Evolutionary conservation across 2,888 invertebrate species (phyloP).

Genomic region (Margaritifera margaritifera): DNA sequence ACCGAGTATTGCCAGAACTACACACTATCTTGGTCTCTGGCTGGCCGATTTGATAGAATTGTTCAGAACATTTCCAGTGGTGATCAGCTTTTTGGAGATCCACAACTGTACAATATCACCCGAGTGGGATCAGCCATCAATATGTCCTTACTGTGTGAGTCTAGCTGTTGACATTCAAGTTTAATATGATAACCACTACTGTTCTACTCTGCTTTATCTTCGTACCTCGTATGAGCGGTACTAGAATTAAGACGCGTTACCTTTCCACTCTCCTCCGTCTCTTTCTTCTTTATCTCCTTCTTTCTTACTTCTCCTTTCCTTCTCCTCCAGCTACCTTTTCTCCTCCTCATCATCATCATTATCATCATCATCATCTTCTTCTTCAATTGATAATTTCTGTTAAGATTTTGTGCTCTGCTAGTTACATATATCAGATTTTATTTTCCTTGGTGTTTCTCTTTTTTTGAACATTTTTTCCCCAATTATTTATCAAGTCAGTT

Average conservation of each 20-base stretch:
- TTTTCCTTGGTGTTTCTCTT: too few species aligned
- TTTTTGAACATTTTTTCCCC: too few species aligned
- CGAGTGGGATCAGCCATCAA: slow-evolving; percentile 11
- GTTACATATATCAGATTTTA: too few species aligned
- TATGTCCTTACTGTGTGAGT: slow-evolving; percentile 25
- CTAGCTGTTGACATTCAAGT: too few species aligned
- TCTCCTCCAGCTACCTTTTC: too few species aligned
- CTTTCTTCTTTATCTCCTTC: not conserved
- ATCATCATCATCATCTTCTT: not conserved
- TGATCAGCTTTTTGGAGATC: slow-evolving; percentile 10
- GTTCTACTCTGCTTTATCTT: too few species aligned
- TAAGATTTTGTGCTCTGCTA: too few species aligned
- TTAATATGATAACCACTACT: too few species aligned
- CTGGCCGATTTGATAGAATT: slow-evolving; percentile 12
- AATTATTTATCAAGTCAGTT: too few species aligned
- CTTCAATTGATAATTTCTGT: not conserved
- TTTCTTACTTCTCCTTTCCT: not conserved
- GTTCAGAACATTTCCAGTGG: slow-evolving; percentile 14
- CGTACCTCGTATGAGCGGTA: too few species aligned
- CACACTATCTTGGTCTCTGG: slow-evolving; percentile 22
- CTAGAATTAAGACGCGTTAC: too few species aligned
- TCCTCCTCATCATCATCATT: not conserved
- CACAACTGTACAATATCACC: slow-evolving; percentile 9
- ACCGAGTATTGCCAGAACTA: slow-evolving; percentile 14
- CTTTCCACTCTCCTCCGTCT: too few species aligned